Conservation (phyloP, 1,140 invertebrate species). For the Lordiphosa stackelbergi region DNA sequence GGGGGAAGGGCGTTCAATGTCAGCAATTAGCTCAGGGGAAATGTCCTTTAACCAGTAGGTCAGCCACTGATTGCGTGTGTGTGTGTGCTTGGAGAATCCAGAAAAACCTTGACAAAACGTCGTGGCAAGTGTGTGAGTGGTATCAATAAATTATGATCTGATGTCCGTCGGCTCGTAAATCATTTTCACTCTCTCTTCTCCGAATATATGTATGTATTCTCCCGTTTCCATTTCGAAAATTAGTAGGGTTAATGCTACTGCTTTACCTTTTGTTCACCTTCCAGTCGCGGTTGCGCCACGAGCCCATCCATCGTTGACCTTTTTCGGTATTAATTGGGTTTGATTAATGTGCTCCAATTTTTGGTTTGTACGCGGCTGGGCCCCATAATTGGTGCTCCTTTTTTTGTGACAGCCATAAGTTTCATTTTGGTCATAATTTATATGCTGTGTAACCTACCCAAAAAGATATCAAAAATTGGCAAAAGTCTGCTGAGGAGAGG, state of each 20-base stretch:
- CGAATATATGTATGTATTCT: background rate
- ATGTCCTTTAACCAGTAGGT: constrained; percentile 32
- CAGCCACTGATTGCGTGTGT: constrained; percentile 24
- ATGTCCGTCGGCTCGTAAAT: constrained; percentile 63
- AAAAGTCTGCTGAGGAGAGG: too few relatives aligned
- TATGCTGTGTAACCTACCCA: too few relatives aligned
- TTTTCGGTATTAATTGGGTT: constrained; percentile 64
- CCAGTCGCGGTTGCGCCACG: constrained; percentile 15
- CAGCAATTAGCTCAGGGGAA: too few relatives aligned
- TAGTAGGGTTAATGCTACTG: constrained; percentile 32
- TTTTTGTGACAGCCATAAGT: constrained; percentile 6
- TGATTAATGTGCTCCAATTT: constrained; percentile 71
- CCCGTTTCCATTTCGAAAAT: constrained; percentile 43
- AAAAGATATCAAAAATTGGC: too few relatives aligned
- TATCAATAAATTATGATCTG: constrained; percentile 73
- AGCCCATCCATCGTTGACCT: constrained; percentile 41
- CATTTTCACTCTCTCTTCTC: constrained; percentile 35
- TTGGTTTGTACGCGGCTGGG: constrained; percentile 40
- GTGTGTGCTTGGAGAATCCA: constrained; percentile 3
- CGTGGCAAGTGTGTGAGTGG: constrained; percentile 40
- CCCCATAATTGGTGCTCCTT: constrained; percentile 25
- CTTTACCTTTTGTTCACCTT: constrained; percentile 12
- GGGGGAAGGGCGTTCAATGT: constrained; percentile 81
- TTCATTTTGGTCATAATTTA: constrained; percentile 16
- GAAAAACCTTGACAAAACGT: constrained; percentile 37